These are phyloP conservation scores for Choristoneura fumiferana DNA, from an alignment of 1,140 invertebrate genomes.

Conservation along the genomic window DNA sequence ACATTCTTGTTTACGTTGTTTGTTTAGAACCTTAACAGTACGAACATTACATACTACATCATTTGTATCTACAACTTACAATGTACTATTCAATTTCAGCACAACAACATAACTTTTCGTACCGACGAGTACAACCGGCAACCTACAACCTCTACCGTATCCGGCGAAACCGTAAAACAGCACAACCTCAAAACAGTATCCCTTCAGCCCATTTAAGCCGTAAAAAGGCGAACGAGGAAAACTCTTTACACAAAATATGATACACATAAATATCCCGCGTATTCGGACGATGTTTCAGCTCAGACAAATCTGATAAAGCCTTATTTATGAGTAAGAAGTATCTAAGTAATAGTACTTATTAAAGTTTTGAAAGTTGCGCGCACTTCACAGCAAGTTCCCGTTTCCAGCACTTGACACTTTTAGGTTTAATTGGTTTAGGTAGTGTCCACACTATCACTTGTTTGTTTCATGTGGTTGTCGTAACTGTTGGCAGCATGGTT, in stretches of 20 bases:
- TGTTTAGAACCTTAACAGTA: no score
- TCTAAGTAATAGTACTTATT: not conserved
- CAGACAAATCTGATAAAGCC: slow-evolving; percentile 30
- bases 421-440: not conserved
- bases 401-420: not conserved
- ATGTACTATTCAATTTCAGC: no score
- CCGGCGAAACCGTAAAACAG: slow-evolving; percentile 23
- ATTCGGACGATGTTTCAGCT: slow-evolving; percentile 53
- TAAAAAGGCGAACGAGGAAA: slow-evolving; percentile 49
- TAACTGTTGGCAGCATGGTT: not conserved
- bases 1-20: no score
- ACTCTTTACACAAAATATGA: slow-evolving; percentile 53
- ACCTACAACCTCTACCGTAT: not conserved
- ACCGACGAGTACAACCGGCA: no score
- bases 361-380: not conserved
- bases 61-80: no score
- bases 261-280: slow-evolving; percentile 53
- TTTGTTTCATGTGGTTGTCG: slow-evolving; percentile 21
- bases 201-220: slow-evolving; percentile 43
- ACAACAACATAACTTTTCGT: not conserved
- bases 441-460: not conserved
- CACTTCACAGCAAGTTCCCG: slow-evolving; percentile 1
- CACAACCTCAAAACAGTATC: slow-evolving; percentile 40
- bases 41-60: no score
- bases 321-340: slow-evolving; percentile 22